These are phyloP conservation scores for Fregata magnificens DNA, from an alignment of 2,113 vertebrate genomes.

Conservation along the genomic window DNA sequence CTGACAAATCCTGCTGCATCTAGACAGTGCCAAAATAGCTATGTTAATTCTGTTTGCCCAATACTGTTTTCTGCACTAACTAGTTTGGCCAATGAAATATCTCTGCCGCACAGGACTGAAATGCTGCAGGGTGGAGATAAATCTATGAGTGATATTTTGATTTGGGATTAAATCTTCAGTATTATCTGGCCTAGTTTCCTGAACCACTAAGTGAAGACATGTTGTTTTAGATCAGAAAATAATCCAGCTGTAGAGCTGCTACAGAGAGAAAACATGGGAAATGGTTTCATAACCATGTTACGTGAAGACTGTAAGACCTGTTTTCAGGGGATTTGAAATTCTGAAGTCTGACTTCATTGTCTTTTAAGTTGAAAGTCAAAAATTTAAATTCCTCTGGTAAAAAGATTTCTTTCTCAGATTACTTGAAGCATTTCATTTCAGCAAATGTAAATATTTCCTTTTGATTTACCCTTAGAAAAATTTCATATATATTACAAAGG, in stretches of 20 bases:
- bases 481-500: not conserved
- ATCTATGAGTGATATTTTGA: conserved; percentile 2
- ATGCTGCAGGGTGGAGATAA: not conserved
- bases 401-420: not conserved
- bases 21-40: not conserved
- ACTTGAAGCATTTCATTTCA: not conserved
- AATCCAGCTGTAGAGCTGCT: not conserved
- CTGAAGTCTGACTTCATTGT: not conserved
- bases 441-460: conserved; percentile 55
- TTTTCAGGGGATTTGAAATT: not conserved
- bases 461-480: conserved; percentile 6
- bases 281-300: not conserved
- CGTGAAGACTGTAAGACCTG: not conserved
- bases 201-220: not conserved
- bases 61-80: not conserved
- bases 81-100: not conserved
- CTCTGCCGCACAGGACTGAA: not conserved
- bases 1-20: not conserved
- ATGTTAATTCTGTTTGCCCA: not conserved
- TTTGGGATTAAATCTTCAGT: conserved; percentile 35
- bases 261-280: not conserved
- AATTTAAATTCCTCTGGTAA: not conserved
- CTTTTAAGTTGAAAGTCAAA: conserved; percentile 19
- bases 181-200: conserved; percentile 21
- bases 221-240: conserved; percentile 5